phyloP scores from a whole-genome alignment of 2,113 vertebrate genomes.

The Synchiropus splendidus region DNA sequence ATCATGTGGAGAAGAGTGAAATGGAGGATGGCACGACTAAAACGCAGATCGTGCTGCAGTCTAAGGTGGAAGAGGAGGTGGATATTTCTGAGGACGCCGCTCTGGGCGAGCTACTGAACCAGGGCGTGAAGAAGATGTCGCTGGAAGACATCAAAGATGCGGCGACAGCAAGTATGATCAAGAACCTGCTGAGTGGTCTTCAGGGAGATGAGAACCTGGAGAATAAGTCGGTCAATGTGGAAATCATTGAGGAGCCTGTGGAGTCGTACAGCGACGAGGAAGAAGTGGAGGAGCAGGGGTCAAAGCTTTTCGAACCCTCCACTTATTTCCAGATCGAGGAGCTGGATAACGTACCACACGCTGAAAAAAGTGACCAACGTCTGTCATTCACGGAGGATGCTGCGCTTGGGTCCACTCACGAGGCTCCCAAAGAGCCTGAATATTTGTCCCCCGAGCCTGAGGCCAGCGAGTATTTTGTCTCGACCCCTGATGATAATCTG shows the following conservation, averaged over 20 bases:
- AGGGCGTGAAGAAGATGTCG: conserved; percentile 66
- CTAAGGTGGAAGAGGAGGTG: conserved; percentile 75
- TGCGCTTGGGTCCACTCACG: conserved; percentile 47
- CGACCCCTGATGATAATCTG: conserved; percentile 82
- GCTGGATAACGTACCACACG: conserved; percentile 64
- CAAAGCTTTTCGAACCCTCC: conserved; percentile 43
- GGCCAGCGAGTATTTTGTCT: conserved; percentile 81
- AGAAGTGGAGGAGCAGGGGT: conserved; percentile 43
- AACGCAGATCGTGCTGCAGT: conserved; percentile 78
- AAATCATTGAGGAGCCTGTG: conserved; percentile 81
- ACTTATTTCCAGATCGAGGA: conserved; percentile 83
- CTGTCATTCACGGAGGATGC: conserved; percentile 25
- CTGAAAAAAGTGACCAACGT: conserved; percentile 17
- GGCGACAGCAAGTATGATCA: conserved; percentile 71
- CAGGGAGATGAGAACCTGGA: conserved; percentile 56
- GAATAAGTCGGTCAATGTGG: conserved; percentile 76
- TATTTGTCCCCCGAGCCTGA: conserved; percentile 65
- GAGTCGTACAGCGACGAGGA: conserved; percentile 63
- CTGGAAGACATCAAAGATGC: conserved; percentile 64
- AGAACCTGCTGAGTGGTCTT: conserved; percentile 71
- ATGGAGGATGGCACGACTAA: conserved; percentile 70
- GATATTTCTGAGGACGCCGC: conserved; percentile 64
- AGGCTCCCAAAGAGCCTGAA: conserved; percentile 44
- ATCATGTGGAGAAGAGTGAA: conserved; percentile 71
- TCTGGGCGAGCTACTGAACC: conserved; percentile 64